Evolutionary conservation across 1,140 invertebrate genomes (phyloP).

Genomic region (Drosophila santomea): DNA sequence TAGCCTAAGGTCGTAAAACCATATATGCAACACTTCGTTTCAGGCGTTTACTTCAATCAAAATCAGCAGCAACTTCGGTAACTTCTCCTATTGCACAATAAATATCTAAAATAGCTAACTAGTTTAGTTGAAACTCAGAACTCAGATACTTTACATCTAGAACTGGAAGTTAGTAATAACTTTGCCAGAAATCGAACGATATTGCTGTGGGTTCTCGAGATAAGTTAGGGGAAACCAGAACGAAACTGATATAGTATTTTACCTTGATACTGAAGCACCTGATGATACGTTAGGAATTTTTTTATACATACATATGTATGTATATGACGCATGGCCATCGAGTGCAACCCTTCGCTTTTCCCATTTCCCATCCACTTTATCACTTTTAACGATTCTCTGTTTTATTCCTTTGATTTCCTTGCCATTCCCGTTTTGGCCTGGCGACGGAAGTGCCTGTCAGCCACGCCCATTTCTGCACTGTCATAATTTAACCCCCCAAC

Average conservation of each 20-base stretch:
- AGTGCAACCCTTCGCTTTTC: slow-evolving; percentile 9
- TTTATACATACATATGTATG: too few relatives aligned
- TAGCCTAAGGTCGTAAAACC: neutral
- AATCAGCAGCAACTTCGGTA: too few relatives aligned
- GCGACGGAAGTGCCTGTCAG: slow-evolving; percentile 45
- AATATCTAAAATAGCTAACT: too few relatives aligned
- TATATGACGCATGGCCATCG: slow-evolving; percentile 3
- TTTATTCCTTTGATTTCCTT: slow-evolving; percentile 10
- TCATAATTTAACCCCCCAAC: slow-evolving; percentile 65
- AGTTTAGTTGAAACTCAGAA: too few relatives aligned
- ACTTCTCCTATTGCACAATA: too few relatives aligned
- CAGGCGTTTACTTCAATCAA: too few relatives aligned
- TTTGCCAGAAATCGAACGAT: slow-evolving; percentile 13
- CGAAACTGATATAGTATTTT: slow-evolving; percentile 24
- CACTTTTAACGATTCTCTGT: slow-evolving; percentile 1
- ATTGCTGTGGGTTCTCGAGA: slow-evolving; percentile 2
- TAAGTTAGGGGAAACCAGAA: slow-evolving; percentile 26
- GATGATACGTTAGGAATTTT: neutral
- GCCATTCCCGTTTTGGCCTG: slow-evolving; percentile 11
- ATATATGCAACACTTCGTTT: neutral
- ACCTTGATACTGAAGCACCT: slow-evolving; percentile 36
- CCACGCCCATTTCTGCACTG: slow-evolving; percentile 72
- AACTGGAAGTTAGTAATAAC: neutral
- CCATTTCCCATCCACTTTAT: too few relatives aligned
- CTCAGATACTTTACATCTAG: neutral